phyloP scores from a whole-genome alignment of 2,888 invertebrate species.

The Crioceris asparagi region DNA sequence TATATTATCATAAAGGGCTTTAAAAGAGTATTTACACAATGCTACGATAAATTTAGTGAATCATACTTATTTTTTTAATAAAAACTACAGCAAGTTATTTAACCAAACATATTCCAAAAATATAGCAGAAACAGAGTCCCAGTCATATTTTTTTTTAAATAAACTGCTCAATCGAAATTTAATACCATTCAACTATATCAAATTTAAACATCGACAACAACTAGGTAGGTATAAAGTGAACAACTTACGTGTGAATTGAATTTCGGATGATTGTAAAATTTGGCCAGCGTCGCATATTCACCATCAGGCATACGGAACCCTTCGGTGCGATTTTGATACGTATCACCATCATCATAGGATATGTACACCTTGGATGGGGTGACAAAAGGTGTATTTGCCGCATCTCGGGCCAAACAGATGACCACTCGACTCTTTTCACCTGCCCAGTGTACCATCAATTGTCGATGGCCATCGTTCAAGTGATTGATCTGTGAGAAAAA shows the following conservation, averaged over 20 bases:
- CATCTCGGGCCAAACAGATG: constrained; percentile 73
- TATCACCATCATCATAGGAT: constrained; percentile 78
- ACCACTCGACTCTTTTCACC: constrained; percentile 80
- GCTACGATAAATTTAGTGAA: no score
- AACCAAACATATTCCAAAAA: no score
- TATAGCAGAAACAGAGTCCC: no score
- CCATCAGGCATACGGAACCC: constrained; percentile 48
- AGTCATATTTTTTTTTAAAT: neutral
- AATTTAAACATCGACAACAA: no score
- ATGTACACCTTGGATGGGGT: constrained; percentile 68
- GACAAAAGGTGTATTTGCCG: constrained; percentile 41
- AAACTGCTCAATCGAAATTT: neutral
- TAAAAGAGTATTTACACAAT: no score
- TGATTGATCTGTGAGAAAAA: constrained; percentile 51
- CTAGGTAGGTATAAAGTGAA: no score
- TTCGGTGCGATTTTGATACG: constrained; percentile 64
- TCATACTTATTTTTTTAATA: no score
- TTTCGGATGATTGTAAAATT: constrained; percentile 76
- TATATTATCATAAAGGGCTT: no score
- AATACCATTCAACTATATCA: no score
- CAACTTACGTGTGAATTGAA: constrained; percentile 67
- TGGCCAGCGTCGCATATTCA: constrained; percentile 59
- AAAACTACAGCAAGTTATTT: no score
- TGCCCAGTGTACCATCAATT: constrained; percentile 87
- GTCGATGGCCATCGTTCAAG: constrained; percentile 78